These are phyloP conservation scores for Fistularia commersonii DNA, from an alignment of 2,797 vertebrate species.

Conservation along the genomic window DNA sequence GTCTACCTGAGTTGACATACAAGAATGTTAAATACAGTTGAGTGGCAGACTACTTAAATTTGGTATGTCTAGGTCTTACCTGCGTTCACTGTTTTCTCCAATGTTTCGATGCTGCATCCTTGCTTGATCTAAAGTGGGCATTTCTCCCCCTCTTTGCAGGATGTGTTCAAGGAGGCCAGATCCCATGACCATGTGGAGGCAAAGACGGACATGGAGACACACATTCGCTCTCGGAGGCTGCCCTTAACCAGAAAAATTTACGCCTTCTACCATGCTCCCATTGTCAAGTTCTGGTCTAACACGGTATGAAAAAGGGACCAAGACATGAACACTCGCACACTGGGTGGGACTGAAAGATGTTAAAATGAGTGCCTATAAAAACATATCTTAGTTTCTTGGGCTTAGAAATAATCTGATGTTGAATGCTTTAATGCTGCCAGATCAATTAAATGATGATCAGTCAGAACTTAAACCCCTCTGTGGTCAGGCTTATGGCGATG, in stretches of 20 bases:
- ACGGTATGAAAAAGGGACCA: constrained; percentile 76
- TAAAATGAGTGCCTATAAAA: too few species aligned
- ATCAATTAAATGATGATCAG: too few species aligned
- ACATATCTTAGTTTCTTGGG: too few species aligned
- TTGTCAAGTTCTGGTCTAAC: constrained; percentile 99
- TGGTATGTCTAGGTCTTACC: too few species aligned
- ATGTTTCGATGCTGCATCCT: not conserved
- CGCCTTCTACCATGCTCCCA: constrained; percentile 96
- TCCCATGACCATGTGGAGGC: constrained; percentile 77
- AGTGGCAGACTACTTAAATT: too few species aligned
- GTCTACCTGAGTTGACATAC: too few species aligned
- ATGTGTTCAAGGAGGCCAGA: constrained; percentile 92
- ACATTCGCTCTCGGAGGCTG: constrained; percentile 86
- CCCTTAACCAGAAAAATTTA: constrained; percentile 95
- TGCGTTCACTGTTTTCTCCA: not conserved
- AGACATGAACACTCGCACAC: not conserved
- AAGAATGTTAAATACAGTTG: too few species aligned
- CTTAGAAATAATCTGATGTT: too few species aligned
- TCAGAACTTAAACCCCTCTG: too few species aligned
- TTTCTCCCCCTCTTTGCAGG: constrained; percentile 71
- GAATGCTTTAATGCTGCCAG: too few species aligned
- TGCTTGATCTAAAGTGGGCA: constrained; percentile 15
- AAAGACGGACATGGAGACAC: constrained; percentile 87
- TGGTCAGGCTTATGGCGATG: too few species aligned
- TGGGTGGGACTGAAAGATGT: too few species aligned